Percentiles rank a stretch among this genome's conserved stretches.
Conservation (phyloP, 1,140 invertebrate genomes). For the Ridgeia piscesae region DNA sequence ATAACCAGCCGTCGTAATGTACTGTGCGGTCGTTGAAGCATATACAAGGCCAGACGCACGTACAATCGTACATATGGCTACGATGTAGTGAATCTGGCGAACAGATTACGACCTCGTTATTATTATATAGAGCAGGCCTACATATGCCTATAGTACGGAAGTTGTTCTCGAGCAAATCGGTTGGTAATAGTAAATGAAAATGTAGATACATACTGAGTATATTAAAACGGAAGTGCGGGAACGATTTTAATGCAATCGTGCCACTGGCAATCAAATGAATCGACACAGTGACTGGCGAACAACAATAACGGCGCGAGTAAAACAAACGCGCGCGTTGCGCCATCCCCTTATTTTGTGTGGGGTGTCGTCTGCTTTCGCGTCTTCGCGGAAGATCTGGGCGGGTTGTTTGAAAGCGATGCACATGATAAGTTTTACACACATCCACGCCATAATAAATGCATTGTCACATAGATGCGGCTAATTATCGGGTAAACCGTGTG, state of each 20-base stretch:
- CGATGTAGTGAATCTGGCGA: neutral
- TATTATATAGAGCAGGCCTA: too few relatives aligned
- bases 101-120: neutral
- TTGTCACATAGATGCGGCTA: neutral
- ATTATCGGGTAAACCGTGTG: neutral
- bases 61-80: neutral
- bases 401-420: neutral
- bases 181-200: neutral
- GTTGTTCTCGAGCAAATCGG: neutral
- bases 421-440: neutral
- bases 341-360: neutral
- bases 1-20: neutral
- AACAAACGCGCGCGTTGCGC: neutral
- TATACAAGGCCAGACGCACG: neutral
- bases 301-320: neutral
- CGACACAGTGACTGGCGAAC: neutral
- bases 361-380: neutral
- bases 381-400: neutral
- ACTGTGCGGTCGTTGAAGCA: neutral
- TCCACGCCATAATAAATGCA: neutral
- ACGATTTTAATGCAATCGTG: neutral
- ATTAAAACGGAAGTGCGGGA: neutral
- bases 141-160: neutral
- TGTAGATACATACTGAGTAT: neutral
- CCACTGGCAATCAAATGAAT: neutral